phyloP scores from a whole-genome alignment of 2,888 invertebrate species.

The Euspilapteryx auroguttella region DNA sequence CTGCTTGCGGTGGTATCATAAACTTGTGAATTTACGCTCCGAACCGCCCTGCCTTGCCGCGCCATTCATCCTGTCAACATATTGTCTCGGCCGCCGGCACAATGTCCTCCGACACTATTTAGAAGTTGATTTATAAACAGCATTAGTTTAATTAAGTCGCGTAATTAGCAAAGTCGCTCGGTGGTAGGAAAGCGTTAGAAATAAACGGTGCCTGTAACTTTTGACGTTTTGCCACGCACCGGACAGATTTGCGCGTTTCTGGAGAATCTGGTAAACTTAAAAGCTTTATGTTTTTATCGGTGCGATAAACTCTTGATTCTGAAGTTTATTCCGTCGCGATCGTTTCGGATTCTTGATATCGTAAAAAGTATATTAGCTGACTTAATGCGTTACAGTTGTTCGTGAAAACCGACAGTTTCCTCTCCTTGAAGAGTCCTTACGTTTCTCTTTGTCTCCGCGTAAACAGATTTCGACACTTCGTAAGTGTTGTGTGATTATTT shows the following conservation, averaged over 20 bases:
- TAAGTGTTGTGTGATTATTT: slow-evolving; percentile 8
- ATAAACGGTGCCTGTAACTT: slow-evolving; percentile 13
- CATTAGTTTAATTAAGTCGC: slow-evolving; percentile 50
- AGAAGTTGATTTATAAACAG: slow-evolving; percentile 42
- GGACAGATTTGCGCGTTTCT: too few relatives aligned
- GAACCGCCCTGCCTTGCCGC: slow-evolving; percentile 43
- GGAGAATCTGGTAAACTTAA: too few relatives aligned
- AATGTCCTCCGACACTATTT: slow-evolving; percentile 43
- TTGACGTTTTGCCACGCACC: too few relatives aligned
- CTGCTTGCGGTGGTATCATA: slow-evolving; percentile 45
- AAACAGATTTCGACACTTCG: slow-evolving; percentile 7
- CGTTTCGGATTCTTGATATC: too few relatives aligned
- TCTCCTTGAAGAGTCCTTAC: too few relatives aligned
- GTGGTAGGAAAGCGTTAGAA: slow-evolving; percentile 23
- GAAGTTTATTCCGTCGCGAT: too few relatives aligned
- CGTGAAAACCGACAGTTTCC: too few relatives aligned
- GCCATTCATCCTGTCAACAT: slow-evolving; percentile 57
- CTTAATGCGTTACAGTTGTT: too few relatives aligned
- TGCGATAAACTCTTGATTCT: too few relatives aligned
- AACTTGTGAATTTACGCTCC: slow-evolving; percentile 49
- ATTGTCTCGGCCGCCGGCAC: slow-evolving; percentile 42
- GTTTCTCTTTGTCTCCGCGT: too few relatives aligned
- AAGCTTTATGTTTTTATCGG: too few relatives aligned
- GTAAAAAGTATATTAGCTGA: too few relatives aligned
- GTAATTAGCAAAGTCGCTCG: slow-evolving; percentile 29